Evolutionary conservation across 2,113 vertebrate genomes (phyloP), one percentile per base, ranked within the genome.

Genomic region (Lophotis ruficrista): DNA sequence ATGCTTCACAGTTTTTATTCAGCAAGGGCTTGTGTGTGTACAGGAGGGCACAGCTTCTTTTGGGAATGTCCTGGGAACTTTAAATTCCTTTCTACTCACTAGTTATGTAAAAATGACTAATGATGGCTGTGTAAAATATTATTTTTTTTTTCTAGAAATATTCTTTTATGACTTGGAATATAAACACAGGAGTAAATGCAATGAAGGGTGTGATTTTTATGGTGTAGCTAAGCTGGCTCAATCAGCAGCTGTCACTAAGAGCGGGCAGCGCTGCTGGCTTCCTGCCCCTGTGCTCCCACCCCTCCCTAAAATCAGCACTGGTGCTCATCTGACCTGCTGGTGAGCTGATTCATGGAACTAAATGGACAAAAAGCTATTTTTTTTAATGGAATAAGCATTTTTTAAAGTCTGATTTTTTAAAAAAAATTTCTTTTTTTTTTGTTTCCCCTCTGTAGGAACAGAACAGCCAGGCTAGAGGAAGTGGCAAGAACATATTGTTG

Each of bases 401-500:
- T 89, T 90, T 2, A 6, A 30, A 56, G 31, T 48, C 8, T n/a
- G n/a, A n/a, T n/a, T n/a, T n/a, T n/a, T n/a, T n/a, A n/a, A n/a
- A n/a, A n/a, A n/a, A n/a, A n/a, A n/a, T n/a, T n/a, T n/a, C n/a
- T 53, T 56, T 9, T 33, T 17, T 3, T 33, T 71, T 45, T 60
- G 12, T 18, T 9, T 9, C 1, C 2, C 2, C 53, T 45, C 27
- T 65, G 48, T 38, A 71, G 69, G 82, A 87, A 61, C 85, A 92
- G 88, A 92, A 50, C 54, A 66, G 21, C 37, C n/a, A 77, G 68
- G 11, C 31, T 30, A 47, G 92, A 83, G 94, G 92, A 95, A 96
- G 86, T 83, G 75, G 70, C n/a, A 84, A 62, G 88, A 87, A 60
- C 0, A 0, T 24, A 10, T 12, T 62, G 45, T 23, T 90, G 82